Conservation (phyloP, 2,888 invertebrate genomes). For the Athalia cordata region DNA sequence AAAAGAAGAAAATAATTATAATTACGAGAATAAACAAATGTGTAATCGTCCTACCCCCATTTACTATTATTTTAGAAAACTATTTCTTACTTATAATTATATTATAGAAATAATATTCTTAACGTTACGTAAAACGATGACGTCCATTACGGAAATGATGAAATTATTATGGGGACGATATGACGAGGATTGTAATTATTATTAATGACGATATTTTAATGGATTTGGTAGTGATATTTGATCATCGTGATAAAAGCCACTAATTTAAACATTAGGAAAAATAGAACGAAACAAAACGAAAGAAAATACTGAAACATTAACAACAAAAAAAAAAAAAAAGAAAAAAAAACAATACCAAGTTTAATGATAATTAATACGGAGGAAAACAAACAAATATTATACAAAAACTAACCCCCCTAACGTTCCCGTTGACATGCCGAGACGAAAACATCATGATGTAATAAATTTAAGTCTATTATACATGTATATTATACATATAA, state of each 20-base stretch:
- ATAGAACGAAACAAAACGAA: conserved; percentile 3
- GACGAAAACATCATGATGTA: conserved; percentile 53
- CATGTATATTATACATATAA: conserved; percentile 44
- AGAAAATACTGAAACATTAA: neutral
- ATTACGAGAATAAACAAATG: conserved; percentile 11
- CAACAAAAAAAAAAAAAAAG: neutral
- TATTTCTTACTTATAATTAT: conserved; percentile 46
- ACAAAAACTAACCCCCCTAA: conserved; percentile 1
- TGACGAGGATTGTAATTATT: neutral
- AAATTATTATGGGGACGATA: neutral
- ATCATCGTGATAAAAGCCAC: conserved; percentile 40
- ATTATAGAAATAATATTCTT: conserved; percentile 37
- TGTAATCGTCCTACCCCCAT: conserved; percentile 12
- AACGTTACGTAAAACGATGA: conserved; percentile 24
- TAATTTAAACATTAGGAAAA: conserved; percentile 32
- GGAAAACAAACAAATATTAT: neutral
- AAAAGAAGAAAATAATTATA: neutral
- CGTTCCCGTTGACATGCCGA: conserved; percentile 32
- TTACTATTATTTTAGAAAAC: conserved; percentile 44
- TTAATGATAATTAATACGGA: neutral
- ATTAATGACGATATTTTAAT: neutral
- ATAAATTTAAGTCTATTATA: conserved; percentile 57
- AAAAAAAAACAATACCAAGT: neutral
- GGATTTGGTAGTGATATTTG: conserved; percentile 25
- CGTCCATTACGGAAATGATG: conserved; percentile 35